phyloP scores from a whole-genome alignment of 2,888 invertebrate genomes.

The Liopterus haemorrhoidalis region DNA sequence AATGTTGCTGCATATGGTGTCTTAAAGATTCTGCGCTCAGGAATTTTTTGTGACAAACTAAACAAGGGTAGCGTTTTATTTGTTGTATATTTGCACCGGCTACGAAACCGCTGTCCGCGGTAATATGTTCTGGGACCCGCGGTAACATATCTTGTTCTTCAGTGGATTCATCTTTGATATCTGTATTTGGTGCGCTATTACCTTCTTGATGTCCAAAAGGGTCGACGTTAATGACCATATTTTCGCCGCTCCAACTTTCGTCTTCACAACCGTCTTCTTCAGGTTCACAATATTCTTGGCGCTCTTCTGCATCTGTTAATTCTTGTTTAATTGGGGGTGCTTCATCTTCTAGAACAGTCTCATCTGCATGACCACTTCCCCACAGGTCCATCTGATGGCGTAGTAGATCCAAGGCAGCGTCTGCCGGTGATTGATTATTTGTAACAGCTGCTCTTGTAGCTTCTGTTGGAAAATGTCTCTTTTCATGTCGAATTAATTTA shows the following conservation, averaged over 20 bases:
- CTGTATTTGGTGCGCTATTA: constrained; percentile 13
- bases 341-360: constrained; percentile 12
- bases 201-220: constrained; percentile 49
- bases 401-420: constrained; percentile 11
- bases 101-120: constrained; percentile 38
- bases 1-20: constrained; percentile 51
- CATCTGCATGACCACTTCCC: constrained; percentile 10
- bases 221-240: constrained; percentile 57
- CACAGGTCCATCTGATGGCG: constrained; percentile 13
- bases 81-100: constrained; percentile 15
- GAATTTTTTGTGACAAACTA: constrained; percentile 39
- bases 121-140: constrained; percentile 39
- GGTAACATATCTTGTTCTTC: constrained; percentile 33
- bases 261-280: constrained; percentile 42
- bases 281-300: constrained; percentile 32
- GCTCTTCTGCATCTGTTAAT: constrained; percentile 19
- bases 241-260: constrained; percentile 41
- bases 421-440: constrained; percentile 24
- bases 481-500: constrained; percentile 62
- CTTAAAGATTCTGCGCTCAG: constrained; percentile 33
- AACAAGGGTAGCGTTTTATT: constrained; percentile 35
- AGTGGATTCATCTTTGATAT: constrained; percentile 10
- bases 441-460: constrained; percentile 39
- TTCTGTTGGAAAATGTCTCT: constrained; percentile 51
- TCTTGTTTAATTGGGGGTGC: constrained; percentile 30